Conservation (phyloP, 2,113 vertebrate species). For the Archocentrus centrarchus region DNA sequence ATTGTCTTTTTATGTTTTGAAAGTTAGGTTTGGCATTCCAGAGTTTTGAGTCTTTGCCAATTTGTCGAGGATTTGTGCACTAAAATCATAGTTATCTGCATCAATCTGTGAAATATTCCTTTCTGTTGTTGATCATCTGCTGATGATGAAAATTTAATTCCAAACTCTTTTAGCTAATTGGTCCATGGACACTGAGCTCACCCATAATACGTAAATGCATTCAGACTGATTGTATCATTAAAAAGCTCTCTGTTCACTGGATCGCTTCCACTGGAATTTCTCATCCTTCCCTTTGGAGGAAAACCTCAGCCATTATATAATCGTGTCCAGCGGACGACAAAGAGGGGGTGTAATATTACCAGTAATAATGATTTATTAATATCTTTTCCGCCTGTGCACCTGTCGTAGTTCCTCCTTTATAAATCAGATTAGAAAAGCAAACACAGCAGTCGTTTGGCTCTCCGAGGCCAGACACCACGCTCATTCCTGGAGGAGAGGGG, state of each 20-base stretch:
- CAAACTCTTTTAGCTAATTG: not conserved
- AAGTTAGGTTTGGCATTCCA: too few relatives aligned
- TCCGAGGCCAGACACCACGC: not conserved
- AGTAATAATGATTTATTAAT: constrained; percentile 44
- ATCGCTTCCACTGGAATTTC: not conserved
- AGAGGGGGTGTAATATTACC: not conserved
- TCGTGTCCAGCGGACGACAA: not conserved
- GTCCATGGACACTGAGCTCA: not conserved
- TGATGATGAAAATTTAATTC: not conserved
- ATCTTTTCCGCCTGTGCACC: not conserved
- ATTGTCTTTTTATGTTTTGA: too few relatives aligned
- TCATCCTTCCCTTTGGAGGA: not conserved
- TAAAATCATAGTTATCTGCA: too few relatives aligned
- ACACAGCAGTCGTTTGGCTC: constrained; percentile 34
- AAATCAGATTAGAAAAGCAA: constrained; percentile 54
- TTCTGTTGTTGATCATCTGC: not conserved
- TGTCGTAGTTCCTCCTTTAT: constrained; percentile 42
- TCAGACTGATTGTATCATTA: constrained; percentile 7
- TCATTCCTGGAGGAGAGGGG: constrained; percentile 13
- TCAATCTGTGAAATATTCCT: not conserved
- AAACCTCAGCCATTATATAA: not conserved
- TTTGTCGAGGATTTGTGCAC: too few relatives aligned
- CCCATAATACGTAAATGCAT: not conserved
- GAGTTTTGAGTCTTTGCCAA: too few relatives aligned
- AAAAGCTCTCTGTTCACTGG: not conserved